Conservation (phyloP, 2,797 vertebrate genomes). For the Varecia variegata region DNA sequence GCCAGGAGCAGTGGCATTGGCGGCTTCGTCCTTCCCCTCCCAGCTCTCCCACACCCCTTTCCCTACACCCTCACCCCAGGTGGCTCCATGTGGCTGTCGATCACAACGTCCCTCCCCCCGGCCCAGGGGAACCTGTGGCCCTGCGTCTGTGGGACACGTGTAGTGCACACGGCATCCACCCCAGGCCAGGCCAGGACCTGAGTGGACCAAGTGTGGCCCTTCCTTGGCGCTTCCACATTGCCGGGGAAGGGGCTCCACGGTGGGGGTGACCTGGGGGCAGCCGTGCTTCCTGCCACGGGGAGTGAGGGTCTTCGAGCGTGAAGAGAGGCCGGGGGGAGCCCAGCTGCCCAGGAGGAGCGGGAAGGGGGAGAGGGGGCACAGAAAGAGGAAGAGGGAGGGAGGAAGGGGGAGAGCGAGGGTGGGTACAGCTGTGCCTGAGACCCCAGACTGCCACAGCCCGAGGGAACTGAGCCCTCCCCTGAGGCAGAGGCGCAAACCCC, state of each 20-base stretch:
- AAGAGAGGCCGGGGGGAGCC: background rate
- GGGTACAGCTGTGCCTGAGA: too few relatives aligned
- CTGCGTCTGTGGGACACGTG: background rate
- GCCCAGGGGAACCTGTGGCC: background rate
- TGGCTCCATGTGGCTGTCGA: background rate
- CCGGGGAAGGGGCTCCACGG: background rate
- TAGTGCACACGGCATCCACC: background rate
- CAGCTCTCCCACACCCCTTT: background rate
- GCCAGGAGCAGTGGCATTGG: accelerated
- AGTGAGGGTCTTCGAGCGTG: background rate
- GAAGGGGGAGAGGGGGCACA: too few relatives aligned
- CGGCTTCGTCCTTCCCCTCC: background rate
- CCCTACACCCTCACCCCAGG: accelerated
- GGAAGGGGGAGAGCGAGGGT: too few relatives aligned
- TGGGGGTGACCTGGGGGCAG: background rate
- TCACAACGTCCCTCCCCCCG: background rate
- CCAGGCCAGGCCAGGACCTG: background rate
- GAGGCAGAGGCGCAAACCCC: background rate
- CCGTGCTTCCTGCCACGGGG: accelerated
- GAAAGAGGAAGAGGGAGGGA: too few relatives aligned
- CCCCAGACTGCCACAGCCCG: background rate
- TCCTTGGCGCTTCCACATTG: background rate
- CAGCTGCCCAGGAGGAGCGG: background rate
- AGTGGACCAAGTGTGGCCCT: background rate
- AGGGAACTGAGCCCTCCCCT: too few relatives aligned